These are phyloP conservation scores for Xestia c-nigrum DNA, from an alignment of 2,888 invertebrate genomes.

Conservation along the genomic window DNA sequence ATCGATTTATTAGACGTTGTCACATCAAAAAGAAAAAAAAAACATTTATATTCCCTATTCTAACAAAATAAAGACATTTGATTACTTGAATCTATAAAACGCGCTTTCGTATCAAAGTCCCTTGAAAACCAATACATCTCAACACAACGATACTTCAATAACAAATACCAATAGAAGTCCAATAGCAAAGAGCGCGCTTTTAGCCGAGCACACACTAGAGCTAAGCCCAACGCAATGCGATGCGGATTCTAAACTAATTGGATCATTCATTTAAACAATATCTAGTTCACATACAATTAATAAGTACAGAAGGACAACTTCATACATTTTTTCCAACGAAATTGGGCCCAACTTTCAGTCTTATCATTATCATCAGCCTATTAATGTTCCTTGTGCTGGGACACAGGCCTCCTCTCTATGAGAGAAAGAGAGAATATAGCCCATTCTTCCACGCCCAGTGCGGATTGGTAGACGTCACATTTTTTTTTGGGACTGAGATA, in stretches of 20 bases:
- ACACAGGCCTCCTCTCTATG: no score
- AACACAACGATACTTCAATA: not conserved
- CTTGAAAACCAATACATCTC: not conserved
- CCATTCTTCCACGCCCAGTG: no score
- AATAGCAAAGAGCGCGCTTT: slow-evolving; percentile 10
- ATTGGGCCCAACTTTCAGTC: not conserved
- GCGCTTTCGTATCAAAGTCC: not conserved
- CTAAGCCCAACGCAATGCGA: slow-evolving; percentile 43
- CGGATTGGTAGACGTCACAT: no score
- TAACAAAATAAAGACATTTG: not conserved
- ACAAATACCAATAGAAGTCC: slow-evolving; percentile 15
- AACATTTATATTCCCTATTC: not conserved
- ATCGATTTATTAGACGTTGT: no score
- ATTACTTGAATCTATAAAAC: not conserved
- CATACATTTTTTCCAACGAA: not conserved
- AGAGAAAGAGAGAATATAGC: no score
- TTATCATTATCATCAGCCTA: no score
- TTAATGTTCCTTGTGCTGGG: no score
- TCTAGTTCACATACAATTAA: slow-evolving; percentile 10
- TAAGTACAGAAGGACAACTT: not conserved
- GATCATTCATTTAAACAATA: slow-evolving; percentile 62
- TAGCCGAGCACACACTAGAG: not conserved
- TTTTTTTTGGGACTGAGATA: no score
- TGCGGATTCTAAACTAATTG: slow-evolving; percentile 56
- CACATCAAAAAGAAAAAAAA: no score